Evolutionary conservation across 2,113 vertebrate genomes (phyloP).

Genomic region (Motacilla alba): DNA sequence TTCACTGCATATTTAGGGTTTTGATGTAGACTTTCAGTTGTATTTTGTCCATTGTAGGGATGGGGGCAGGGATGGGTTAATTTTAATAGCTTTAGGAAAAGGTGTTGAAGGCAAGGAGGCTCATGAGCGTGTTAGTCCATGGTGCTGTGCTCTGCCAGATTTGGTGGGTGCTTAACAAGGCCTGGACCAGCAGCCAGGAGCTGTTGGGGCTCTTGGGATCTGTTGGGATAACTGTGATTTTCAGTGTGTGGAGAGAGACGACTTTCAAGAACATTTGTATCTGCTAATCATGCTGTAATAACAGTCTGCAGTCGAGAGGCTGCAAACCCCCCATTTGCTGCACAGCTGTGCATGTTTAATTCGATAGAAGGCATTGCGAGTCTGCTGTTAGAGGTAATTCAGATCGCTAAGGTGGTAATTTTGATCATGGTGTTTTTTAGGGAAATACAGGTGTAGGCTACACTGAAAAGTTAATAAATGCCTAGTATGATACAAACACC

Average conservation of each 20-base stretch:
- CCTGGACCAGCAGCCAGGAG: background rate
- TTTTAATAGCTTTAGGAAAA: background rate
- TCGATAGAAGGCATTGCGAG: background rate
- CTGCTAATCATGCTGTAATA: slow-evolving; percentile 43
- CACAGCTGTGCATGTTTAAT: slow-evolving; percentile 52
- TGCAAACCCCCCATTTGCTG: slow-evolving; percentile 22
- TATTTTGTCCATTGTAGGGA: background rate
- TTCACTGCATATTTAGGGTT: background rate
- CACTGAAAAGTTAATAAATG: background rate
- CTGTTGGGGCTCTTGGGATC: background rate
- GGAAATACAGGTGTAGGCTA: slow-evolving; percentile 4
- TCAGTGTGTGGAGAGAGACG: background rate
- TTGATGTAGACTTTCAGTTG: background rate
- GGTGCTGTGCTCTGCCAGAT: background rate
- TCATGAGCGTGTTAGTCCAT: background rate
- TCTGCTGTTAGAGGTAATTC: slow-evolving; percentile 39
- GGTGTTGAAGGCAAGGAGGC: background rate
- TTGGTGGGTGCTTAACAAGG: background rate
- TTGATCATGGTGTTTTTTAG: slow-evolving; percentile 17
- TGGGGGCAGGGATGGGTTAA: background rate
- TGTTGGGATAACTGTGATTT: background rate
- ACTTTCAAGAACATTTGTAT: slow-evolving; percentile 17
- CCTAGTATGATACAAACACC: background rate
- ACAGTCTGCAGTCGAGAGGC: slow-evolving; percentile 18
- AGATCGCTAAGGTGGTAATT: background rate